Evolutionary conservation across 2,888 invertebrate species (phyloP).

Genomic region (Drosophila longiperda): DNA sequence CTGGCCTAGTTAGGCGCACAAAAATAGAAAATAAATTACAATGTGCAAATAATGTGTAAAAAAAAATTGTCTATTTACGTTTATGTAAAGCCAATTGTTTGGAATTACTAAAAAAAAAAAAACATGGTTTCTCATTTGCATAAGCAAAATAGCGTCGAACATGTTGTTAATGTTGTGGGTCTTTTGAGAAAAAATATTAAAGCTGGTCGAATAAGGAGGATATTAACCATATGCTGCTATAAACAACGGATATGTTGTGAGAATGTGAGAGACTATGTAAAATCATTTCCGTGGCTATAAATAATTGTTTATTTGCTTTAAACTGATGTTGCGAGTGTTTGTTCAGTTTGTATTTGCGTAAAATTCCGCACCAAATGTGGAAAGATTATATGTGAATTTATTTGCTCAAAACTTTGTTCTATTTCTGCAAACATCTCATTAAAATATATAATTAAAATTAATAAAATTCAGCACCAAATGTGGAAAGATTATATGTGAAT

Average conservation of each 20-base stretch:
- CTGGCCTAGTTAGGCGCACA: conserved; percentile 62
- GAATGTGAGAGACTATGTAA: conserved; percentile 18
- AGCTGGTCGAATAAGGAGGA: conserved; percentile 27
- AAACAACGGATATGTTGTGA: conserved; percentile 59
- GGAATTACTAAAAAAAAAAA: conserved; percentile 40
- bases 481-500: background rate
- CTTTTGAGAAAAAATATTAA: background rate
- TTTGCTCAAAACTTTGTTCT: background rate
- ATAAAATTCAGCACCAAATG: background rate
- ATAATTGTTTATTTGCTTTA: conserved; percentile 53
- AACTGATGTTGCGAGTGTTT: conserved; percentile 7
- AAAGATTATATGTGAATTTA: background rate
- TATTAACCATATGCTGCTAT: conserved; percentile 66
- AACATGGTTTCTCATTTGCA: conserved; percentile 59
- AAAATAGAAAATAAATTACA: conserved; percentile 25
- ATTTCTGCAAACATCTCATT: background rate
- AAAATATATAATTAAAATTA: no score
- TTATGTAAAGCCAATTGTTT: conserved; percentile 49
- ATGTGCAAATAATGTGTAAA: conserved; percentile 52
- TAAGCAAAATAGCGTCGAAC: conserved; percentile 61
- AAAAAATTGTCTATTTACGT: conserved; percentile 67
- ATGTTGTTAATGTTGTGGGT: conserved; percentile 29
- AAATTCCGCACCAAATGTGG: background rate
- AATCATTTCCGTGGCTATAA: conserved; percentile 58
- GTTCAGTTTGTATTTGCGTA: background rate